A percentile compares a stretch with the other conserved stretches of the same genome.
phyloP scores from a whole-genome alignment of 2,888 invertebrate genomes.

The Drosophila rubida region DNA sequence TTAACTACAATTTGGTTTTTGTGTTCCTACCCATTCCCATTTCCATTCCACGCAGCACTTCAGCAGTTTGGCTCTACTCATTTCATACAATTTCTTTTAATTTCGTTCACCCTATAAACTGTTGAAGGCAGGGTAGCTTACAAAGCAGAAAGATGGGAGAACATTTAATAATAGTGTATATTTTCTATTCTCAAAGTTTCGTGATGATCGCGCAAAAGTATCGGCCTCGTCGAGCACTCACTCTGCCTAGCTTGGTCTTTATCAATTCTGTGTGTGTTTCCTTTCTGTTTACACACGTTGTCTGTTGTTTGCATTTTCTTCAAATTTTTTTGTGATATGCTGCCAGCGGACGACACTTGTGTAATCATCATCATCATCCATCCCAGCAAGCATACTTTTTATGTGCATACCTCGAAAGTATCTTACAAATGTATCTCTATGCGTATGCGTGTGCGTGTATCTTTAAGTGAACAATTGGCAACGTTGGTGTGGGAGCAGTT shows the following conservation, averaged over 20 bases:
- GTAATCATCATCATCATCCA: slow-evolving; percentile 63
- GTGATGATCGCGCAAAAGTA: background rate
- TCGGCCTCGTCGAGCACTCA: background rate
- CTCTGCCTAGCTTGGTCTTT: slow-evolving; percentile 37
- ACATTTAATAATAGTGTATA: too few relatives aligned
- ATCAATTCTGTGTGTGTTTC: slow-evolving; percentile 44
- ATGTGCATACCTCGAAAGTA: slow-evolving; percentile 8
- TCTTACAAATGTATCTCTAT: background rate
- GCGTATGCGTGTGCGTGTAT: too few relatives aligned
- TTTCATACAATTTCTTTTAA: slow-evolving; percentile 9
- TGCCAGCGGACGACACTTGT: slow-evolving; percentile 65
- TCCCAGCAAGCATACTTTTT: slow-evolving; percentile 20
- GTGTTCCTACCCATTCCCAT: slow-evolving; percentile 23
- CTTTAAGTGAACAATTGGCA: slow-evolving; percentile 33
- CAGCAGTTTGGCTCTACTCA: slow-evolving; percentile 34
- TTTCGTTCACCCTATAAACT: slow-evolving; percentile 2
- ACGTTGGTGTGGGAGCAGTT: background rate
- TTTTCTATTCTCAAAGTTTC: background rate
- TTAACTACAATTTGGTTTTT: slow-evolving; percentile 54
- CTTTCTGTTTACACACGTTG: slow-evolving; percentile 64
- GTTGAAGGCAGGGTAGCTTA: background rate
- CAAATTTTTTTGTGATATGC: slow-evolving; percentile 39
- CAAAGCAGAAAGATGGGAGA: too few relatives aligned
- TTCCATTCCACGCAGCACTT: slow-evolving; percentile 47
- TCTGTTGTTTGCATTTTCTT: slow-evolving; percentile 75